phyloP scores from a whole-genome alignment of 1,140 invertebrate genomes.

The Hycleus phaleratus region DNA sequence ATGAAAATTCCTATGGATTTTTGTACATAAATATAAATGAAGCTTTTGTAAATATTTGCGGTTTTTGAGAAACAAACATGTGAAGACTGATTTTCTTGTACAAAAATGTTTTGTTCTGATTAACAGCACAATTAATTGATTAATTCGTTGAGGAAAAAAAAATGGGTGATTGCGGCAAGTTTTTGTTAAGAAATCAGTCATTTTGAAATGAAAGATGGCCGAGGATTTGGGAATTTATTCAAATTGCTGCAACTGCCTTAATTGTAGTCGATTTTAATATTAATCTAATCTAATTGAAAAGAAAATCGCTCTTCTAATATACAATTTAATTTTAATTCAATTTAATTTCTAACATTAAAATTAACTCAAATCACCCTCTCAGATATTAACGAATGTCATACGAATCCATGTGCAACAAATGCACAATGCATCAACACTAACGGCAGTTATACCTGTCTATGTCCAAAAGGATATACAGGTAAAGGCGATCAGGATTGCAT shows the following conservation, averaged over 20 bases:
- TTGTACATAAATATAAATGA: conserved; percentile 26
- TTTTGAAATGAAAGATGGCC: background rate
- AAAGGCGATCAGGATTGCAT: conserved; percentile 44
- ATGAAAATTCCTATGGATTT: background rate
- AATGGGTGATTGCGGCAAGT: conserved; percentile 6
- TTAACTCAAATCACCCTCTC: conserved; percentile 13
- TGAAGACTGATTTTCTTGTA: conserved; percentile 39
- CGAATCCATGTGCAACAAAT: conserved; percentile 58
- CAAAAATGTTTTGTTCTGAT: conserved; percentile 19
- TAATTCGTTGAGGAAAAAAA: too few relatives aligned
- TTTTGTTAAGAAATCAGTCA: conserved; percentile 10
- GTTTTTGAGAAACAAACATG: conserved; percentile 28
- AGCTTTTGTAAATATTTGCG: conserved; percentile 8
- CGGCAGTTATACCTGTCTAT: conserved; percentile 67
- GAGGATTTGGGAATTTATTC: too few relatives aligned
- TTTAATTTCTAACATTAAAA: background rate
- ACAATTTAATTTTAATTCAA: background rate
- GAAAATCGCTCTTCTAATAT: conserved; percentile 22
- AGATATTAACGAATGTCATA: conserved; percentile 56
- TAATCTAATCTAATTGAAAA: background rate
- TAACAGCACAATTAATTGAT: background rate
- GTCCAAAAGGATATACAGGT: conserved; percentile 63
- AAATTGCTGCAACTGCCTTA: conserved; percentile 5
- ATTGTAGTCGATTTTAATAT: background rate
- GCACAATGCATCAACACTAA: conserved; percentile 67